These are phyloP conservation scores for Hemithea aestivaria DNA, from an alignment of 2,888 invertebrate species.

Conservation along the genomic window DNA sequence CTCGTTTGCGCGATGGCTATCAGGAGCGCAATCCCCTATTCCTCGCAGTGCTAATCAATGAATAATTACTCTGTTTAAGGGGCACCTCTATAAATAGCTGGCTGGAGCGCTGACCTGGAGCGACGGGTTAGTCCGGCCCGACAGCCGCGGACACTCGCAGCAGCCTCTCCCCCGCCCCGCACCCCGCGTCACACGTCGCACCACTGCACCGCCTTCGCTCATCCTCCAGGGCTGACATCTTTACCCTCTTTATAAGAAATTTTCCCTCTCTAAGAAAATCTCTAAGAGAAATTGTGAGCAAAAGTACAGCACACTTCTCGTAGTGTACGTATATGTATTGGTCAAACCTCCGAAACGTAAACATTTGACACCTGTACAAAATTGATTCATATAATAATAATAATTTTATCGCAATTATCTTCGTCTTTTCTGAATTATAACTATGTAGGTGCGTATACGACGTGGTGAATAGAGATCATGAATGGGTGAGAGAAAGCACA, in stretches of 20 bases:
- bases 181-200: conserved; percentile 24
- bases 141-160: conserved; percentile 71
- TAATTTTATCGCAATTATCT: no score
- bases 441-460: no score
- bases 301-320: no score
- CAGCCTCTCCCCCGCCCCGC: conserved; percentile 53
- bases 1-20: conserved; percentile 76
- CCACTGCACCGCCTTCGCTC: conserved; percentile 30
- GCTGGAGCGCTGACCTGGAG: conserved; percentile 79
- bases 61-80: conserved; percentile 80
- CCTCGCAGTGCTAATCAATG: conserved; percentile 79
- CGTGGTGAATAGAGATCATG: no score
- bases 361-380: no score
- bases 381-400: no score
- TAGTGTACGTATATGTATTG: no score
- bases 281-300: no score
- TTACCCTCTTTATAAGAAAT: conserved; percentile 5
- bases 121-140: conserved; percentile 78
- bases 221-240: conserved; percentile 27
- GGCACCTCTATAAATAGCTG: conserved; percentile 78
- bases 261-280: no score
- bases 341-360: no score
- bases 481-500: no score
- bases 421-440: no score
- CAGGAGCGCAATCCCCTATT: conserved; percentile 78